A percentile compares a stretch with the other conserved stretches of the same genome.
Evolutionary conservation across 2,797 vertebrate species (phyloP).

Genomic region (Sylvilagus floridanus): DNA sequence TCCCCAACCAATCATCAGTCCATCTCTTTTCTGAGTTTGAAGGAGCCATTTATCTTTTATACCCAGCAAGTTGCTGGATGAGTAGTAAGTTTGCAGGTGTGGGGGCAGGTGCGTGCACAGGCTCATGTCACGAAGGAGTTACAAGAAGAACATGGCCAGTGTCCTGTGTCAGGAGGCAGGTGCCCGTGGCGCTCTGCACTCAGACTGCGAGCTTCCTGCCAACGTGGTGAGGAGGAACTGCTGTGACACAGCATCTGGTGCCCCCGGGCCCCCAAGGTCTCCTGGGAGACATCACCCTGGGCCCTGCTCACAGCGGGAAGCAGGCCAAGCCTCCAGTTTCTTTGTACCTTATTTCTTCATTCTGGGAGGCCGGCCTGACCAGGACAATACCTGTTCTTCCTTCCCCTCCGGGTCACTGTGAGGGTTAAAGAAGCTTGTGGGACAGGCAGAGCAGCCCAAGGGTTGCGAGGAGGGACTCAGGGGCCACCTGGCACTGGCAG

Average conservation of each 20-base stretch:
- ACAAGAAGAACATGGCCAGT: conserved; percentile 68
- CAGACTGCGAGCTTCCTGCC: conserved; percentile 63
- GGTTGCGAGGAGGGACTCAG: not conserved
- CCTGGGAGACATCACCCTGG: not conserved
- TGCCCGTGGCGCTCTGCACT: conserved; percentile 46
- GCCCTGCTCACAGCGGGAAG: not conserved
- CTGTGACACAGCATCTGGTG: not conserved
- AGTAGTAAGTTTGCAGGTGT: conserved; percentile 82
- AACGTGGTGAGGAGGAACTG: not conserved
- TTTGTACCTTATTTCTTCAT: not conserved
- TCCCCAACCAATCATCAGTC: conserved; percentile 73
- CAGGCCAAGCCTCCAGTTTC: not conserved
- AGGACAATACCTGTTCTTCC: no score
- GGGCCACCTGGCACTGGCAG: not conserved
- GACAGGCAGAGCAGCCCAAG: rapidly evolving
- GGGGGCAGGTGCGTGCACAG: no score
- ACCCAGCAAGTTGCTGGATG: conserved; percentile 82
- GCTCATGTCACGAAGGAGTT: conserved; percentile 78
- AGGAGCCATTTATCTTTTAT: conserved; percentile 85
- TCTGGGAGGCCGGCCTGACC: not conserved
- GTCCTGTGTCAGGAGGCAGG: conserved; percentile 64
- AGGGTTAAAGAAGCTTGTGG: not conserved
- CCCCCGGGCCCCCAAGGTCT: not conserved
- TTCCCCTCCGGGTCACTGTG: rapidly evolving
- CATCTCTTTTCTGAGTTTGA: conserved; percentile 82